Conservation (phyloP, 2,797 vertebrate species). For the Poeciliopsis presidionis region DNA sequence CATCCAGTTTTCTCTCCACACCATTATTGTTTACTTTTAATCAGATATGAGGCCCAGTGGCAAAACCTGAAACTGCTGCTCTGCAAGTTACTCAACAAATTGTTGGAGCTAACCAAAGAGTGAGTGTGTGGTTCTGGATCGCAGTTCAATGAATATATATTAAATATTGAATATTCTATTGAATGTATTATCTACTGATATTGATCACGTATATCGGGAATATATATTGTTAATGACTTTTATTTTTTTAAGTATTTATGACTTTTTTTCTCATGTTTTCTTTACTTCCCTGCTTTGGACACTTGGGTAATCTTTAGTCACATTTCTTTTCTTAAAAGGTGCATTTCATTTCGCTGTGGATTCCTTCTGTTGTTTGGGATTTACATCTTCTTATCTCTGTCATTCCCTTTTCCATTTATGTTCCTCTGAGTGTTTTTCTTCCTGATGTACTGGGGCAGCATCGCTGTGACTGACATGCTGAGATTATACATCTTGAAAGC, state of each 20-base stretch:
- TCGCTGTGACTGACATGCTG: slow-evolving; percentile 30
- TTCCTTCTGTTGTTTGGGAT: slow-evolving; percentile 4
- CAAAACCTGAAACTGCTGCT: no score
- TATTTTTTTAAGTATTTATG: background rate
- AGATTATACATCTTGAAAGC: slow-evolving; percentile 24
- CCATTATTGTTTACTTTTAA: no score
- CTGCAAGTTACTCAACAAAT: no score
- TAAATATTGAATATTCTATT: no score
- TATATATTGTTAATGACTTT: no score
- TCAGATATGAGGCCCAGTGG: no score
- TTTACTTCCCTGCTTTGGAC: background rate
- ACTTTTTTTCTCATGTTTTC: background rate
- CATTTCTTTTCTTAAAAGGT: slow-evolving; percentile 1
- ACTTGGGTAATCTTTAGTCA: background rate
- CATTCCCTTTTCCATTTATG: slow-evolving; percentile 11
- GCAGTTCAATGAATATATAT: no score
- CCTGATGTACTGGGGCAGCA: background rate
- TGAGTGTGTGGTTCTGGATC: no score
- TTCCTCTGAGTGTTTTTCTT: slow-evolving; percentile 7
- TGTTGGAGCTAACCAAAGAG: no score
- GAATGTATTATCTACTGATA: no score
- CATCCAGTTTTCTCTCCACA: no score
- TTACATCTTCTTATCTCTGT: slow-evolving; percentile 12
- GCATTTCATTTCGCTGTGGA: slow-evolving; percentile 2
- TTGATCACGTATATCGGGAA: no score